These are phyloP conservation scores for Oscheius sp. DNA, from an alignment of 2,888 invertebrate genomes.

Conservation along the genomic window DNA sequence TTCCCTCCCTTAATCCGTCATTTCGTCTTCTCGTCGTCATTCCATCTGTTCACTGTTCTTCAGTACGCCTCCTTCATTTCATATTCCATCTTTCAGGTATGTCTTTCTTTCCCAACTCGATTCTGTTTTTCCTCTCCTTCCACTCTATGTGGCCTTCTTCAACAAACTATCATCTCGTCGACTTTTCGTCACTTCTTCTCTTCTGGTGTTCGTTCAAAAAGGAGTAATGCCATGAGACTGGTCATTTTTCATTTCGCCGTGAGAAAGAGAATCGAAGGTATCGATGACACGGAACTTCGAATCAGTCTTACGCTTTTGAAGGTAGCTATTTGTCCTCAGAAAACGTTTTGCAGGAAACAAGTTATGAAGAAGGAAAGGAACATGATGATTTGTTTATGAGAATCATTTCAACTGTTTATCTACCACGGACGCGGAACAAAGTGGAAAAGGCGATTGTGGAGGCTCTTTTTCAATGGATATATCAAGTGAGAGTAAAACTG, in stretches of 20 bases:
- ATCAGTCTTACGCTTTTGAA: slow-evolving; percentile 11
- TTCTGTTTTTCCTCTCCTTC: slow-evolving; percentile 7
- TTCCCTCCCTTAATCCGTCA: not conserved
- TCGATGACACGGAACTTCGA: slow-evolving; percentile 4
- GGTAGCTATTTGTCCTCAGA: not conserved
- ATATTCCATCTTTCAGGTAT: not conserved
- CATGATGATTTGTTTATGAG: slow-evolving; percentile 1
- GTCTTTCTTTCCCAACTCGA: slow-evolving; percentile 4
- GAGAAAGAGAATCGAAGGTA: not conserved
- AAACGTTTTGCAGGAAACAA: slow-evolving; percentile 14
- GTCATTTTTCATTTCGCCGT: slow-evolving; percentile 9
- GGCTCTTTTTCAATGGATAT: slow-evolving; percentile 23
- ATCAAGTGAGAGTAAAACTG: not conserved
- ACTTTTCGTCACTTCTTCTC: not conserved
- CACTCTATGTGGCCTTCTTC: not conserved
- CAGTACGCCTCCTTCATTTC: not conserved
- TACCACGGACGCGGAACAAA: not conserved
- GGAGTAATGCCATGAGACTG: not conserved
- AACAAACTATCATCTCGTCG: not conserved
- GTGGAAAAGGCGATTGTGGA: not conserved
- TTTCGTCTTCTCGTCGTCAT: slow-evolving; percentile 6
- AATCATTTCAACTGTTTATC: slow-evolving; percentile 7
- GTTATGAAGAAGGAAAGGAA: slow-evolving; percentile 5
- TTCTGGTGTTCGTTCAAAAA: not conserved
- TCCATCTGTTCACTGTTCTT: not conserved